A percentile compares a stretch with the other conserved stretches of the same genome.
Evolutionary conservation across 2,797 vertebrate genomes (phyloP).

Genomic region (Poeciliopsis gracilis): DNA sequence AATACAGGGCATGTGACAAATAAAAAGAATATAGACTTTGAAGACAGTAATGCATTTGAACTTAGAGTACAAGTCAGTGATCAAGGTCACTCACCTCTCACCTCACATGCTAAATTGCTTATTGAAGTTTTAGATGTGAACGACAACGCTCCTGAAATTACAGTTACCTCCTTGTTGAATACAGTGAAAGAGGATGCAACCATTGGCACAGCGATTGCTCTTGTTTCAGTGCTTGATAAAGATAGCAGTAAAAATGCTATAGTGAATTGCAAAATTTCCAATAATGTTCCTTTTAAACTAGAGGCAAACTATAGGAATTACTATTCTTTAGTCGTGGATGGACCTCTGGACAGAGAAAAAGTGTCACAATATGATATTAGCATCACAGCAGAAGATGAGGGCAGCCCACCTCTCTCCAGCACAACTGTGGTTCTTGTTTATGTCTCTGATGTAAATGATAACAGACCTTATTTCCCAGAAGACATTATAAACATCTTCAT

Average conservation of each 20-base stretch:
- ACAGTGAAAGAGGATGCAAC: slow-evolving; percentile 49
- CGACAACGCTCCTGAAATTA: slow-evolving; percentile 77
- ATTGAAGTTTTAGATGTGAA: slow-evolving; percentile 78
- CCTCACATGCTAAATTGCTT: slow-evolving; percentile 71
- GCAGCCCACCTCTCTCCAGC: slow-evolving; percentile 83
- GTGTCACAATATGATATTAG: slow-evolving; percentile 83
- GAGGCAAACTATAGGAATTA: slow-evolving; percentile 87
- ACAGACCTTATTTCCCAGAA: background rate
- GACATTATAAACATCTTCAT: background rate
- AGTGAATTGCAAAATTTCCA: slow-evolving; percentile 77
- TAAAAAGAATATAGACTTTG: slow-evolving; percentile 69
- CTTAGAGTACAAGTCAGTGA: slow-evolving; percentile 71
- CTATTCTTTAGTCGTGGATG: slow-evolving; percentile 86
- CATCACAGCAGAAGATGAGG: slow-evolving; percentile 85
- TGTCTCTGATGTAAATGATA: background rate
- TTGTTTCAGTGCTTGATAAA: slow-evolving; percentile 87
- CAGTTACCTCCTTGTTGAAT: slow-evolving; percentile 81
- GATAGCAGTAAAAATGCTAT: slow-evolving; percentile 86
- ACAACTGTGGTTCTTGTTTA: slow-evolving; percentile 29
- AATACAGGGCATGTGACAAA: slow-evolving; percentile 79
- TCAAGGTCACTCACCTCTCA: slow-evolving; percentile 57
- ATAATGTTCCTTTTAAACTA: slow-evolving; percentile 82
- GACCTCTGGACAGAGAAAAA: slow-evolving; percentile 84
- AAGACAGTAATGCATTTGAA: slow-evolving; percentile 62
- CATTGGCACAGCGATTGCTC: slow-evolving; percentile 84